Evolutionary conservation across 92 coral and sea anemone genomes (phyloP).

Genomic region (Plumapathes pennacea): DNA sequence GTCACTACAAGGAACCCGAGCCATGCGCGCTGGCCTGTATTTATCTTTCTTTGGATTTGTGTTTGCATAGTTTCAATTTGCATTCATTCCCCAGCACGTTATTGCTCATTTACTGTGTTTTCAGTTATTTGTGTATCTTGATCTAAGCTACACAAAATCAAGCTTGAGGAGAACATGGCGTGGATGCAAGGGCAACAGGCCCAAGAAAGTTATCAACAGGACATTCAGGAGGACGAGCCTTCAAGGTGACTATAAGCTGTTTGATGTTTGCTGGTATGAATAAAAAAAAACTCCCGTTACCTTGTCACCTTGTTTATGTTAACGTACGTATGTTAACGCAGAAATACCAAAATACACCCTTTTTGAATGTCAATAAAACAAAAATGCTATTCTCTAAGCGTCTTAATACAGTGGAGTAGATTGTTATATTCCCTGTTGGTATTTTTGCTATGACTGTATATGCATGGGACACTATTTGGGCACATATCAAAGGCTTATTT

Average conservation of each 20-base stretch:
- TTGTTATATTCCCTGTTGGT: no score
- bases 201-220: constrained; percentile 14
- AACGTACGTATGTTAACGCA: neutral
- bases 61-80: no score
- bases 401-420: no score
- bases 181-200: constrained; percentile 41
- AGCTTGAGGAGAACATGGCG: constrained; percentile 41
- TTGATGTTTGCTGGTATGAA: constrained; percentile 4
- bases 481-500: neutral
- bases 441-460: constrained; percentile 8
- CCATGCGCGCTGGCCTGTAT: no score
- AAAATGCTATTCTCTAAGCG: no score
- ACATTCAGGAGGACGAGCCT: constrained; percentile 49
- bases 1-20: no score
- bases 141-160: constrained; percentile 41
- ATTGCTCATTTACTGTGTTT: constrained; percentile 11
- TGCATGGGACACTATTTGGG: neutral
- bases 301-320: neutral
- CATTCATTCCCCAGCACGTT: neutral
- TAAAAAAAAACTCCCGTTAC: neutral
- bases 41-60: no score
- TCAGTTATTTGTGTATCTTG: constrained; percentile 70
- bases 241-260: constrained; percentile 35
- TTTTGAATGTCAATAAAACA: no score
- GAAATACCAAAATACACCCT: neutral